A percentile compares a stretch with the other conserved stretches of the same genome.
phyloP scores from a whole-genome alignment of 2,113 vertebrate genomes.

The Struthidea cinerea region DNA sequence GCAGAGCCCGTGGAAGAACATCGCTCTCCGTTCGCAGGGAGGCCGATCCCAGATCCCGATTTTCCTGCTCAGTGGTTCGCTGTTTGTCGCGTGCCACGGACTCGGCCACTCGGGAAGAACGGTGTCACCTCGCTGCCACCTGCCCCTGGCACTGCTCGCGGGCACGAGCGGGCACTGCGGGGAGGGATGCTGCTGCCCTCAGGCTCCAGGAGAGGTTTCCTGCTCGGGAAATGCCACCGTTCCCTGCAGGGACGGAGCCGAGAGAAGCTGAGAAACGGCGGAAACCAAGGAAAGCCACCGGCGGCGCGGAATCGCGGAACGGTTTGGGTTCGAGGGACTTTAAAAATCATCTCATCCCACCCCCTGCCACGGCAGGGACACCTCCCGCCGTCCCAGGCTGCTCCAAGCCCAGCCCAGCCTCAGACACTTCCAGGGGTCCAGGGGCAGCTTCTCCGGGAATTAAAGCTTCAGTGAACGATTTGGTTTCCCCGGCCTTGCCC shows the following conservation, averaged over 20 bases:
- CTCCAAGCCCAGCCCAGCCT: neutral
- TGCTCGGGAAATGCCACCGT: neutral
- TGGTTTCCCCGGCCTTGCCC: too few relatives aligned
- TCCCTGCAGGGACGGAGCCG: neutral
- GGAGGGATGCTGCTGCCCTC: neutral
- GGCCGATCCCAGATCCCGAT: neutral
- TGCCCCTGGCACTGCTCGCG: neutral
- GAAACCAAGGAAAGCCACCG: neutral
- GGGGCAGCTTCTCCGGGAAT: neutral
- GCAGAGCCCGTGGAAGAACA: neutral
- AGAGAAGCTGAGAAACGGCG: neutral
- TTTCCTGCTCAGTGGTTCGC: neutral
- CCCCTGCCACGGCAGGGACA: neutral
- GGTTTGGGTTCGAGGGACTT: neutral
- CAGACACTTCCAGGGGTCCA: neutral
- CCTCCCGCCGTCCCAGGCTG: neutral
- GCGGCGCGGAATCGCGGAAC: fast-evolving
- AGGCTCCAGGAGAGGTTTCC: neutral
- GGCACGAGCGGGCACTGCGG: neutral
- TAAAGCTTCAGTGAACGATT: too few relatives aligned
- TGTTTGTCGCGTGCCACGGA: neutral
- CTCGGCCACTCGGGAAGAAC: neutral
- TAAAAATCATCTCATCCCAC: neutral
- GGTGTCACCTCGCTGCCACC: neutral
- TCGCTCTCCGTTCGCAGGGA: neutral